A percentile compares a stretch with the other conserved stretches of the same genome.
phyloP scores from a whole-genome alignment of 2,113 vertebrate species.

The Laticauda colubrina region DNA sequence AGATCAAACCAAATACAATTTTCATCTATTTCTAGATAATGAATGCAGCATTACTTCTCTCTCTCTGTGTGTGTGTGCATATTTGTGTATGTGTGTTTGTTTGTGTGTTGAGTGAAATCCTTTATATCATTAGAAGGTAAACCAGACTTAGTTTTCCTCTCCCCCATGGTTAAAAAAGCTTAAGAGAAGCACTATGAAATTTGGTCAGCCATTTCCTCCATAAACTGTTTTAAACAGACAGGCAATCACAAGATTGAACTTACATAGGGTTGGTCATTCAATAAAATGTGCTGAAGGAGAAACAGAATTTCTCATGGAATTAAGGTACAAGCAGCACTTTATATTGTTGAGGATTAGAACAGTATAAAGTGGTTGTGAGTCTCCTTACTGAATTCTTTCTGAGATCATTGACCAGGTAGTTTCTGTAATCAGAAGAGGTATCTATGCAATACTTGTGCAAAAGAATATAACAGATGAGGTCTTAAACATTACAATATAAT shows the following conservation, averaged over 20 bases:
- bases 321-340: not conserved
- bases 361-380: not conserved
- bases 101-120: not conserved
- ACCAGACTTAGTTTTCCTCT: not conserved
- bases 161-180: not conserved
- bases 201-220: not conserved
- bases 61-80: not conserved
- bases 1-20: not conserved
- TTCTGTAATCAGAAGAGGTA: not conserved
- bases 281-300: not conserved
- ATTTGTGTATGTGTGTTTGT: not conserved
- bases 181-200: not conserved
- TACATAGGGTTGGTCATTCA: not conserved
- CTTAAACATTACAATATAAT: not conserved
- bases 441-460: not conserved
- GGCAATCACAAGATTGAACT: not conserved
- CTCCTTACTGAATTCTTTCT: not conserved
- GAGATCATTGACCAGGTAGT: not conserved
- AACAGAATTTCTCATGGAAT: not conserved
- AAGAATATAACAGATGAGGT: not conserved
- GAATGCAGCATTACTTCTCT: not conserved
- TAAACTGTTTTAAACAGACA: not conserved
- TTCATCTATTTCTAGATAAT: not conserved
- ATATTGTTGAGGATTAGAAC: not conserved
- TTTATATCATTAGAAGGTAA: not conserved